These are phyloP conservation scores for Lymantria dispar DNA, from an alignment of 2,888 invertebrate species.

Conservation along the genomic window DNA sequence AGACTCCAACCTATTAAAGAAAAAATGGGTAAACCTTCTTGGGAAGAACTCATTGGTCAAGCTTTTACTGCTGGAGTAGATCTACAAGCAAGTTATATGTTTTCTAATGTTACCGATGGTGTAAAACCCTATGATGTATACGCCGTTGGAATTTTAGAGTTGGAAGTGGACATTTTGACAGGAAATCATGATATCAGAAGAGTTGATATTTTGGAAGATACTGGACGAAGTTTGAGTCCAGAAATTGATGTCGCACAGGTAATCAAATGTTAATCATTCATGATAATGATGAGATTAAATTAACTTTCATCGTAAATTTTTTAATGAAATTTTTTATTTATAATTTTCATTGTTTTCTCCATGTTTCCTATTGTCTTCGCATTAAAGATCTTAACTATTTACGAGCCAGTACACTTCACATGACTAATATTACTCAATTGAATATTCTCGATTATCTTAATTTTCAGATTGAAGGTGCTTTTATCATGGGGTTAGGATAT, in stretches of 20 bases:
- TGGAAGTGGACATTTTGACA: conserved; percentile 90
- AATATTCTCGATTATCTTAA: background rate
- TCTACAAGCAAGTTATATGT: conserved; percentile 84
- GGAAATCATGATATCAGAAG: conserved; percentile 86
- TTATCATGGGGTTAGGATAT: conserved; percentile 89
- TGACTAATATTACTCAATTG: background rate
- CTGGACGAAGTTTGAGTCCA: conserved; percentile 87
- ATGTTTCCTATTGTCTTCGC: too few relatives aligned
- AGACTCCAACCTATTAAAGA: conserved; percentile 83
- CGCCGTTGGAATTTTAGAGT: conserved; percentile 85
- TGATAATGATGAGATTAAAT: too few relatives aligned
- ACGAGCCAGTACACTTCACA: background rate
- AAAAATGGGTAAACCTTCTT: conserved; percentile 74
- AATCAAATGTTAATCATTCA: too few relatives aligned
- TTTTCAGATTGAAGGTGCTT: conserved; percentile 86
- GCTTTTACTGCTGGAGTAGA: conserved; percentile 79
- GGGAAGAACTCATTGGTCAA: conserved; percentile 80
- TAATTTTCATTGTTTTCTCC: too few relatives aligned
- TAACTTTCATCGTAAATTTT: too few relatives aligned
- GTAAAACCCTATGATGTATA: conserved; percentile 84
- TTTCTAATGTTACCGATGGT: conserved; percentile 60
- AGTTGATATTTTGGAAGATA: conserved; percentile 88
- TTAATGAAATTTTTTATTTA: too few relatives aligned
- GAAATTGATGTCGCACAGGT: conserved; percentile 88
- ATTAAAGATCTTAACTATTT: too few relatives aligned